These are phyloP conservation scores for Oreochromis niloticus DNA, from an alignment of 2,113 vertebrate species.

Conservation along the genomic window DNA sequence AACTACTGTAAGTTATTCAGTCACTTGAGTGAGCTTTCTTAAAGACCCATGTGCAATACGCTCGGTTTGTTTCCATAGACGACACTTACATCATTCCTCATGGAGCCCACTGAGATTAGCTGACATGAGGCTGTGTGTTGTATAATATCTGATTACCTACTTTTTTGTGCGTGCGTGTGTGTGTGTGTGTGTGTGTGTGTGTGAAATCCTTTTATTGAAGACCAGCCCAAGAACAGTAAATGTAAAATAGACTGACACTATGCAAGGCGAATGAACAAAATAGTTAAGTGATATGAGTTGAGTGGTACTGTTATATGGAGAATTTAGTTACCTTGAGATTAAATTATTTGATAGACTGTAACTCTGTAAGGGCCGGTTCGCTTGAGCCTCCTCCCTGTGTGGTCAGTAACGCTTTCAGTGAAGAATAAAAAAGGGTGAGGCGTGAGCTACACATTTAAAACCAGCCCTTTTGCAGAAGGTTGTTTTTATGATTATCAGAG, in stretches of 20 bases:
- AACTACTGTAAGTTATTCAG: not conserved
- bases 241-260: constrained; percentile 26
- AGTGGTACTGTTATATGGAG: not conserved
- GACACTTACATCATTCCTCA: not conserved
- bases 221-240: not conserved
- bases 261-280: constrained; percentile 25
- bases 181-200: not conserved
- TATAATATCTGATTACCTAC: not conserved
- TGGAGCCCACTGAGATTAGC: not conserved
- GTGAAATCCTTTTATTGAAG: not conserved
- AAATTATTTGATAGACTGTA: constrained; percentile 13
- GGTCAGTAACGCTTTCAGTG: not conserved
- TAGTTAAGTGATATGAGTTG: not conserved
- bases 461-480: constrained; percentile 18
- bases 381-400: not conserved
- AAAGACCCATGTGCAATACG: not conserved
- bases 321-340: not conserved
- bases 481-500: constrained; percentile 9
- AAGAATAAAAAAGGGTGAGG: not conserved
- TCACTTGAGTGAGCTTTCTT: not conserved
- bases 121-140: not conserved
- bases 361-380: not conserved
- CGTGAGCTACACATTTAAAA: not conserved
- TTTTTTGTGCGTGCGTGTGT: not conserved
- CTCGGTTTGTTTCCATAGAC: not conserved